A percentile compares a stretch with the other conserved stretches of the same genome.
Evolutionary conservation across 2,113 vertebrate species (phyloP).

Genomic region (Oceanites oceanicus): DNA sequence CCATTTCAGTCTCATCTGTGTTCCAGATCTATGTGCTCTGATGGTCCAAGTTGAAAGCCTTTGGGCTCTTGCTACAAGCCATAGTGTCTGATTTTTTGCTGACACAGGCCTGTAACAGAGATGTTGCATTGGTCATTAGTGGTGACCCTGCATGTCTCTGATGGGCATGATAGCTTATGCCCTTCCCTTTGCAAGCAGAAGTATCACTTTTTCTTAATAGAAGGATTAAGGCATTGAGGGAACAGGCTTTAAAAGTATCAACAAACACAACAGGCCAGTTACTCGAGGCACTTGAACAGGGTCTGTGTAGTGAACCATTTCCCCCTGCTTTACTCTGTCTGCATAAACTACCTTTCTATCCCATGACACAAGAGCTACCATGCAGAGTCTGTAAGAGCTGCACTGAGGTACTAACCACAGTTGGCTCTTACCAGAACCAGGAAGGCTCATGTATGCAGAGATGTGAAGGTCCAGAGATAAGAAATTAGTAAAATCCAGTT

Average conservation of each 20-base stretch:
- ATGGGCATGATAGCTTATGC: background rate
- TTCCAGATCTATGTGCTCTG: background rate
- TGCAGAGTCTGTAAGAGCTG: background rate
- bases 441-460: background rate
- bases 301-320: background rate
- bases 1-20: background rate
- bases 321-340: background rate
- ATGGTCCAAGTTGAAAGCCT: background rate
- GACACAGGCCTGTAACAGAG: background rate
- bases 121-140: accelerated
- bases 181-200: background rate
- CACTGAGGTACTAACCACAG: background rate
- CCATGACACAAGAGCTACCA: background rate
- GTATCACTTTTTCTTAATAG: background rate
- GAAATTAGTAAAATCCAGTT: background rate
- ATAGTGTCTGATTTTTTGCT: background rate
- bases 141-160: background rate
- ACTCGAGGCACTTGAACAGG: background rate
- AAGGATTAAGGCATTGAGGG: background rate
- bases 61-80: background rate
- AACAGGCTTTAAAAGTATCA: background rate
- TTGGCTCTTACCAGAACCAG: background rate
- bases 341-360: background rate
- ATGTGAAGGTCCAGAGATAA: background rate
- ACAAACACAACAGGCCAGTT: background rate